Percentiles rank a stretch among this genome's conserved stretches.
phyloP scores from a whole-genome alignment of 2,888 invertebrate genomes.

The Meteorus cinctellus region DNA sequence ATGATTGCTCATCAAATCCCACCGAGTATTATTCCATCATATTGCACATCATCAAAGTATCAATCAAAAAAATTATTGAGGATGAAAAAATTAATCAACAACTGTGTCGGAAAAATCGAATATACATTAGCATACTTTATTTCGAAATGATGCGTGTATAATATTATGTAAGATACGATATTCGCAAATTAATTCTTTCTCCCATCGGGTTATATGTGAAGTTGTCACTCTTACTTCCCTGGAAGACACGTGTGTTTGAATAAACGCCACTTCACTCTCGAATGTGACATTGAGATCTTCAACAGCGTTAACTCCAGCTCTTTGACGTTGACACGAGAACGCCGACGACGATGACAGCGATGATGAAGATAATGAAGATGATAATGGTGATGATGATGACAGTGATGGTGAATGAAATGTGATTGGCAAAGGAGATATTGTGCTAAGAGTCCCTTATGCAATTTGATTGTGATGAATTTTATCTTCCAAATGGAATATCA shows the following conservation, averaged over 20 bases:
- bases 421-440: background rate
- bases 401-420: slow-evolving; percentile 30
- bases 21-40: background rate
- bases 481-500: slow-evolving; percentile 13
- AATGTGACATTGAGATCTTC: slow-evolving; percentile 29
- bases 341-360: slow-evolving; percentile 40
- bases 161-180: slow-evolving; percentile 44
- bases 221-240: slow-evolving; percentile 17
- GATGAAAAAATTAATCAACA: background rate
- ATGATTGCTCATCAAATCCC: slow-evolving; percentile 4
- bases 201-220: background rate
- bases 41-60: background rate
- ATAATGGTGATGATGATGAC: slow-evolving; percentile 36
- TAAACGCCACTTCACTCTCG: slow-evolving; percentile 16
- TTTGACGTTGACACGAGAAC: slow-evolving; percentile 22
- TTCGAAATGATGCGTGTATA: slow-evolving; percentile 50
- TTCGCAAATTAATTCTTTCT: slow-evolving; percentile 19
- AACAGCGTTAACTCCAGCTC: slow-evolving; percentile 11
- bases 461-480: background rate
- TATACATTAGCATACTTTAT: slow-evolving; percentile 46
- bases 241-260: slow-evolving; percentile 2
- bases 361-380: slow-evolving; percentile 26
- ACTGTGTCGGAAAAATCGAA: slow-evolving; percentile 10
- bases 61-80: background rate
- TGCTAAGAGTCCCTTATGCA: background rate